These are phyloP conservation scores for Tanytarsus gracilentus DNA, from an alignment of 2,888 invertebrate species.

Conservation along the genomic window DNA sequence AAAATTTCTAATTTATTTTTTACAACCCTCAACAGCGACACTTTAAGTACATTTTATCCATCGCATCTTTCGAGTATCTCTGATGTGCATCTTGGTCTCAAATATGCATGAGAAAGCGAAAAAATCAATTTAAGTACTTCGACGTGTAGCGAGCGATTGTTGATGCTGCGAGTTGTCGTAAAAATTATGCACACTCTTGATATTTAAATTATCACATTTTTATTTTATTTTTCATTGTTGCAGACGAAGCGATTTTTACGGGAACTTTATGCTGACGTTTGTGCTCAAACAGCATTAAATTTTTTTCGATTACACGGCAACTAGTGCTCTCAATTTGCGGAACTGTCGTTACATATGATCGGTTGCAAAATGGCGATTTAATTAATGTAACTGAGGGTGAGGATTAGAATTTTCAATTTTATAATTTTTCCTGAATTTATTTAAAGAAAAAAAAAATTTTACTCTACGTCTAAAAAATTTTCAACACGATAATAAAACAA, in stretches of 20 bases:
- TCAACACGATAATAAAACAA: too few relatives aligned
- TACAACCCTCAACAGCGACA: conserved; percentile 39
- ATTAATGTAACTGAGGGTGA: background rate
- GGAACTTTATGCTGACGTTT: conserved; percentile 48
- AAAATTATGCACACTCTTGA: background rate
- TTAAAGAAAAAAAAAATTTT: too few relatives aligned
- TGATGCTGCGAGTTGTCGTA: conserved; percentile 39
- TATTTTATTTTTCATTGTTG: background rate
- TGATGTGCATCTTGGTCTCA: conserved; percentile 49
- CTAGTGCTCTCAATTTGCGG: conserved; percentile 47
- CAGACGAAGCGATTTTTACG: conserved; percentile 48
- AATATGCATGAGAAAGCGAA: conserved; percentile 49
- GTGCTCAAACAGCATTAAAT: conserved; percentile 51
- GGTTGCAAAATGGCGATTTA: background rate
- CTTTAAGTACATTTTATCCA: too few relatives aligned
- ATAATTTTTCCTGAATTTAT: too few relatives aligned
- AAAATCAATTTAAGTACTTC: conserved; percentile 40
- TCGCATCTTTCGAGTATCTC: background rate
- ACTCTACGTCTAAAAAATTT: too few relatives aligned
- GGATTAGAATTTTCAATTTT: too few relatives aligned
- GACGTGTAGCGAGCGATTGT: conserved; percentile 45
- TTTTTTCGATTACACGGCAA: conserved; percentile 49
- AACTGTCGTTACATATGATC: conserved; percentile 43
- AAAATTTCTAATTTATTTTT: background rate
- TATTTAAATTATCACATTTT: too few relatives aligned